Evolutionary conservation across 1,140 invertebrate genomes (phyloP).

Genomic region (Ceratoteleas bidentatus): DNA sequence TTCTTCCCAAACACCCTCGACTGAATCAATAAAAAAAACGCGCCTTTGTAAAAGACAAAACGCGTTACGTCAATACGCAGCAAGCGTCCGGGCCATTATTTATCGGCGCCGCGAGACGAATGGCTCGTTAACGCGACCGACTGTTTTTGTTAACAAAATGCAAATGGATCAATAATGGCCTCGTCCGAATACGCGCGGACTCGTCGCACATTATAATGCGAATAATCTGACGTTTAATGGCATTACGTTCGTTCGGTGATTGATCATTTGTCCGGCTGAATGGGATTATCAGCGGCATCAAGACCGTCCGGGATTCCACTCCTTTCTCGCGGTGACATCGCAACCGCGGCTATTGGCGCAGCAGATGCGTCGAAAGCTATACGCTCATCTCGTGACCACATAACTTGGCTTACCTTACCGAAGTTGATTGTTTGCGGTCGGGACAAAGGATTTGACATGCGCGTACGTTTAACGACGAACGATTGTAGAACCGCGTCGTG

Average conservation of each 20-base stretch:
- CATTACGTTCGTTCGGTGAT: conserved; percentile 11
- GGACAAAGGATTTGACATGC: conserved; percentile 72
- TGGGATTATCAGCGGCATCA: conserved; percentile 43
- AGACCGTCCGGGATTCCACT: conserved; percentile 47
- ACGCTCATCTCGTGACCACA: conserved; percentile 66
- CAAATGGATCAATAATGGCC: too few species aligned
- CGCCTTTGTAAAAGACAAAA: too few species aligned
- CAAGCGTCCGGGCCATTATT: too few species aligned
- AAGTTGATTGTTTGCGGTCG: conserved; percentile 74
- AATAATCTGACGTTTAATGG: neutral
- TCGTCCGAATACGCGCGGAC: neutral
- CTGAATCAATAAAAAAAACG: too few species aligned
- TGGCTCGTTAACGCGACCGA: too few species aligned
- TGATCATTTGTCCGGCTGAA: conserved; percentile 37
- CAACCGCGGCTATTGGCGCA: conserved; percentile 66
- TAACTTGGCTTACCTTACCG: conserved; percentile 66
- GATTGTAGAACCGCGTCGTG: neutral
- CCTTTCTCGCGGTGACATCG: conserved; percentile 62
- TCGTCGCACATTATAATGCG: neutral
- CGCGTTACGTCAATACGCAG: too few species aligned
- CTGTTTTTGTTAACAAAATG: too few species aligned
- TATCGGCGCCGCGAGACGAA: too few species aligned
- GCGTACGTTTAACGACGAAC: conserved; percentile 45
- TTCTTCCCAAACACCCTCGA: too few species aligned
- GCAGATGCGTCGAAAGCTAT: conserved; percentile 71